These are phyloP conservation scores for Oasisia sp. DNA, from an alignment of 2,888 invertebrate genomes.

Conservation along the genomic window DNA sequence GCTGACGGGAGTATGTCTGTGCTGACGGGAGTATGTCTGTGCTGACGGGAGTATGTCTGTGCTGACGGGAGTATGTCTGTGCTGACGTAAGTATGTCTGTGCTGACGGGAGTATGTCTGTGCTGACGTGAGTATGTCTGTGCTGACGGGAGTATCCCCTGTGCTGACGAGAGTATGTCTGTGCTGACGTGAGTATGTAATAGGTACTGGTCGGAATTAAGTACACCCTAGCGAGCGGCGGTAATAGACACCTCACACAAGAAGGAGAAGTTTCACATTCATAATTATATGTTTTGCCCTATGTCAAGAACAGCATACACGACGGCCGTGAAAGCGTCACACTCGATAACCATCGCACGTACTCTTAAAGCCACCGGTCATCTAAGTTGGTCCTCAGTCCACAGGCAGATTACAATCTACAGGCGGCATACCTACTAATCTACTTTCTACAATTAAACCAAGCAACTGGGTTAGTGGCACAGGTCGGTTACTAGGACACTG, in stretches of 20 bases:
- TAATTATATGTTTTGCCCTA: neutral
- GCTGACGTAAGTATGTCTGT: too few relatives aligned
- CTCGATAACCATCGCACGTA: neutral
- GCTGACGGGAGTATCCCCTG: too few relatives aligned
- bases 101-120: too few relatives aligned
- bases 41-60: neutral
- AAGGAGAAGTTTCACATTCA: too few relatives aligned
- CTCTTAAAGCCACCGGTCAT: neutral
- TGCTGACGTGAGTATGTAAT: neutral
- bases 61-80: too few relatives aligned
- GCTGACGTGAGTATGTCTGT: too few relatives aligned
- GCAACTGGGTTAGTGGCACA: neutral
- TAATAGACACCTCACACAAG: too few relatives aligned
- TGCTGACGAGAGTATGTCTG: too few relatives aligned
- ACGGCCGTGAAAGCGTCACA: neutral
- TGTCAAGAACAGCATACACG: neutral
- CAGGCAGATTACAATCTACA: neutral
- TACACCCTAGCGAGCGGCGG: too few relatives aligned
- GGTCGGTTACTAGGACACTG: neutral
- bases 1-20: neutral
- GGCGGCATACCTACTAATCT: neutral
- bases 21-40: neutral
- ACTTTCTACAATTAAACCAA: neutral
- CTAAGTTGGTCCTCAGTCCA: neutral
- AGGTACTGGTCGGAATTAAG: too few relatives aligned